Conservation (phyloP, 2,113 vertebrate genomes). For the Chloroceryle aenea region DNA sequence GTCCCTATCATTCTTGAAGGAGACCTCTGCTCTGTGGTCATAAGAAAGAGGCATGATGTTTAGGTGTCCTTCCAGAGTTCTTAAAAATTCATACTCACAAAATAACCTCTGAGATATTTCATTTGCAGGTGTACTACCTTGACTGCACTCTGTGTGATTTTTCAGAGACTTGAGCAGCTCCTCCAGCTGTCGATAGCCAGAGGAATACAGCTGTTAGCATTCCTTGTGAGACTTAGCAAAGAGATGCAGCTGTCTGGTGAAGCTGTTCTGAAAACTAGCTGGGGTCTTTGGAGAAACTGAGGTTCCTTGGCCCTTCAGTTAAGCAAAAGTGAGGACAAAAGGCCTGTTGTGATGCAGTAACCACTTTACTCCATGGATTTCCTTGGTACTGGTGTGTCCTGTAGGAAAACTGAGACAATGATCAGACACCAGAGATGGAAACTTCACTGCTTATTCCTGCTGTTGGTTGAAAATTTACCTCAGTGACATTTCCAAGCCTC, state of each 20-base stretch:
- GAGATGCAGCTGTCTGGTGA: background rate
- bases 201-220: background rate
- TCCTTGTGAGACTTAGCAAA: background rate
- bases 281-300: background rate
- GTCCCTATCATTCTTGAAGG: background rate
- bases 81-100: background rate
- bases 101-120: background rate
- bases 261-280: background rate
- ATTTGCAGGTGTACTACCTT: background rate
- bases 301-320: background rate
- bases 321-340: background rate
- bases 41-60: rapidly evolving
- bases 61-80: background rate
- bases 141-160: background rate
- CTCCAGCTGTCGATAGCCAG: background rate
- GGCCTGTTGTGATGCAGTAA: background rate
- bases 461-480: background rate
- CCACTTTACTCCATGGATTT: background rate
- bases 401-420: background rate
- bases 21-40: background rate
- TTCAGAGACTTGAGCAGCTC: background rate
- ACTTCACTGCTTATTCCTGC: background rate
- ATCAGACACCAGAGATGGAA: background rate
- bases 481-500: background rate
- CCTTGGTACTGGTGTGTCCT: background rate